Base-by-base conservation (phyloP, 2,888 invertebrate genomes). In the Phragmatobia fuliginosa region DNA sequence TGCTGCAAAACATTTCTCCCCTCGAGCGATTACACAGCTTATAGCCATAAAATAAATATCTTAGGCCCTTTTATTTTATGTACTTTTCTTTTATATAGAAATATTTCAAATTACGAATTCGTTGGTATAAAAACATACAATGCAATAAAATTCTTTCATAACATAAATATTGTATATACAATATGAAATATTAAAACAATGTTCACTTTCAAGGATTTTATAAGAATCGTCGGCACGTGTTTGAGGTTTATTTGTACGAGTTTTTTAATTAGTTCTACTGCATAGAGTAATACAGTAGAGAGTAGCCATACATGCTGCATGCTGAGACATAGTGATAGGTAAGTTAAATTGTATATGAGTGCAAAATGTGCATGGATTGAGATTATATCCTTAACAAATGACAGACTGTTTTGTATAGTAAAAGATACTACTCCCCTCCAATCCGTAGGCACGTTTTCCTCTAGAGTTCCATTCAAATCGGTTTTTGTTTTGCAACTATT, bases 11-110 rank as follows among this genome's bases (percentile, higher is more conserved):
- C 56, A 56, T 32, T 60, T 32, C 33, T 60, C 38, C 61, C 36
- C 36, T 61, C 36, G 33, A 36, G 61, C 61, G 36, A 38, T 61
- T 61, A 62, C 36, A 25, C 61, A 38, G 61, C 61, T 25, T 38
- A 38, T 33, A 60, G 28, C 28, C 28, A 28, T 56, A 56, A 56
- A 56, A 56, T 56, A 56, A 28, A 56, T 56, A 28, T 28, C 28
- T 56, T 56, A 56, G 28, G 10, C 56, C 56, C 16, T 16, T 56
- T 56, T 56, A 16, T 56, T 25, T n/a, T n/a, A 49, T 49, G 45
- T 49, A 49, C 45, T 21, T 49, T 49, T 49, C 45, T 45, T 21
- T n/a, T n/a, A n/a, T 10, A 52, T 25, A 25, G 25, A 52, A 52
- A 52, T 25, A 52, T 25, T 25, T 25, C 25, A 25, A 52, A 25